phyloP scores from a whole-genome alignment of 2,113 vertebrate genomes.

The Chinchilla lanigera region DNA sequence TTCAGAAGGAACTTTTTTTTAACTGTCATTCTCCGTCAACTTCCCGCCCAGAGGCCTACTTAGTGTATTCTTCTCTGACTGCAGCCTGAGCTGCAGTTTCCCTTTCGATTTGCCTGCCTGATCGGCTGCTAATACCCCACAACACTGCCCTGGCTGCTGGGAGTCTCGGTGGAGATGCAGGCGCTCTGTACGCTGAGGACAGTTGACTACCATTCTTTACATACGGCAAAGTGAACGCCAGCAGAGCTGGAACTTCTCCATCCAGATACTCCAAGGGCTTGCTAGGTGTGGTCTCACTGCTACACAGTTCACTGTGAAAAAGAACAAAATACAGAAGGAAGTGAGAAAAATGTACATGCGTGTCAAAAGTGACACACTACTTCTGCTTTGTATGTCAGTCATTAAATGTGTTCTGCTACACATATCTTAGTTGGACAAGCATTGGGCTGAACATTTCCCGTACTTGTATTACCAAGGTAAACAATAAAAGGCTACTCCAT shows the following conservation, averaged over 20 bases:
- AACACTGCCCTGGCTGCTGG: too few relatives aligned
- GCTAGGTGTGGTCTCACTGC: background rate
- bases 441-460: background rate
- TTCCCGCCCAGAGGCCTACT: background rate
- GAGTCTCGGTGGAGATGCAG: fast-evolving
- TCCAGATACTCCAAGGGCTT: background rate
- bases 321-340: background rate
- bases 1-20: background rate
- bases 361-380: background rate
- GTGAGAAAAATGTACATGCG: too few relatives aligned
- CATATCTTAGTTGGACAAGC: background rate
- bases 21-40: too few relatives aligned
- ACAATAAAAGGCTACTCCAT: too few relatives aligned
- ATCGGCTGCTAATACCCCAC: too few relatives aligned
- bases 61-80: fast-evolving
- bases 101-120: background rate
- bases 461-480: background rate
- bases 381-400: background rate
- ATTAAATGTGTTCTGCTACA: background rate
- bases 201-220: fast-evolving
- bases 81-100: background rate
- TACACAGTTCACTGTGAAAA: background rate
- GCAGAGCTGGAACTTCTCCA: background rate
- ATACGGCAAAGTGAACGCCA: background rate
- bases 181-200: fast-evolving